Conservation (phyloP, 2,888 invertebrate species). For the Rotaria macrura region DNA sequence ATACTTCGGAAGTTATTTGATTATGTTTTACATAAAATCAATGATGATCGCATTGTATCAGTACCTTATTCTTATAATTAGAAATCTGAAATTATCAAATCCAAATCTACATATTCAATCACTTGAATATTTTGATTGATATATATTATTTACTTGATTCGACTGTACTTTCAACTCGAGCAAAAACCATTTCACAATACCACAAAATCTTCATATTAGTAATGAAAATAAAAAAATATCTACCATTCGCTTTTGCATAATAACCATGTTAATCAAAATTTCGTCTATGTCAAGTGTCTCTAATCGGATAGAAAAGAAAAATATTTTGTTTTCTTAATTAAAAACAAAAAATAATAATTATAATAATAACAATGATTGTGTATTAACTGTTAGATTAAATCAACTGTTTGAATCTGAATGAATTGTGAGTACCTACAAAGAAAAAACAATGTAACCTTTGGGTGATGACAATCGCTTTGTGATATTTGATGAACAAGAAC, state of each 20-base stretch:
- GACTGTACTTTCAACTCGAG: background rate
- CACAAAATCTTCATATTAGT: background rate
- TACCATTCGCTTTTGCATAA: background rate
- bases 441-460: background rate
- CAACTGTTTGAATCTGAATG: background rate
- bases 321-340: background rate
- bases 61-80: too few relatives aligned
- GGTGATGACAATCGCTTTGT: background rate
- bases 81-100: too few relatives aligned
- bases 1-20: too few relatives aligned
- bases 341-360: background rate
- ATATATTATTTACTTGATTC: background rate
- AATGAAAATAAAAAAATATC: background rate
- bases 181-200: background rate
- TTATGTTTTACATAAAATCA: too few relatives aligned
- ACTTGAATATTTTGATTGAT: too few relatives aligned
- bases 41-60: too few relatives aligned
- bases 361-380: background rate
- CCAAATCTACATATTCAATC: too few relatives aligned
- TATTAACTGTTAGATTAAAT: background rate
- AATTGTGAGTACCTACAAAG: background rate
- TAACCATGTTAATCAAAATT: background rate
- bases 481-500: background rate
- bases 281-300: background rate
- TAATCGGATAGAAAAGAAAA: background rate